A percentile compares a stretch with the other conserved stretches of the same genome.
Evolutionary conservation across 2,113 vertebrate species (phyloP).

Genomic region (Zosterops borbonicus): DNA sequence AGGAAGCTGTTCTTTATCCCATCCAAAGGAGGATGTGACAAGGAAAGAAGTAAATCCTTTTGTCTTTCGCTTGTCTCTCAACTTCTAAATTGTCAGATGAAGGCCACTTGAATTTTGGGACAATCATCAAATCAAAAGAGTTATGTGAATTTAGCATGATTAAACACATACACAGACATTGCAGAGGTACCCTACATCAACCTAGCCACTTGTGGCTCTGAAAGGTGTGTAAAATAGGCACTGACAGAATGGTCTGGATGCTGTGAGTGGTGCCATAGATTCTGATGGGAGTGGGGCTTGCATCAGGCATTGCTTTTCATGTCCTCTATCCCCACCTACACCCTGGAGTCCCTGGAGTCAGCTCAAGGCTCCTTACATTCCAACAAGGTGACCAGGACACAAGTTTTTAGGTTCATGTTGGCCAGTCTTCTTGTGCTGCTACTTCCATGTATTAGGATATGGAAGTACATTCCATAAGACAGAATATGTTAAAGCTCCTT

Average conservation of each 20-base stretch:
- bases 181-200: not conserved
- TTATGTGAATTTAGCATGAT: not conserved
- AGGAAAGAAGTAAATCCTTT: not conserved
- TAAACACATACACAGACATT: not conserved
- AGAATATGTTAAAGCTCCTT: accelerated
- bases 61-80: not conserved
- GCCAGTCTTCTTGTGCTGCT: not conserved
- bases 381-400: not conserved
- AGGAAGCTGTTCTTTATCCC: not conserved
- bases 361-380: not conserved
- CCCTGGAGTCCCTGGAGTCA: not conserved
- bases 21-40: not conserved
- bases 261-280: not conserved
- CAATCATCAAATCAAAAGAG: not conserved
- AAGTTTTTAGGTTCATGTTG: not conserved
- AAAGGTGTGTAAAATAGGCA: not conserved
- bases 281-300: not conserved
- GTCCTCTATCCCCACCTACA: not conserved
- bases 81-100: not conserved
- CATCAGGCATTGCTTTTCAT: not conserved
- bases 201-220: not conserved
- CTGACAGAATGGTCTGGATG: not conserved
- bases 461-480: not conserved
- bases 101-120: not conserved
- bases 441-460: not conserved